phyloP scores from a whole-genome alignment of 2,113 vertebrate genomes.

The Eptatretus burgeri region DNA sequence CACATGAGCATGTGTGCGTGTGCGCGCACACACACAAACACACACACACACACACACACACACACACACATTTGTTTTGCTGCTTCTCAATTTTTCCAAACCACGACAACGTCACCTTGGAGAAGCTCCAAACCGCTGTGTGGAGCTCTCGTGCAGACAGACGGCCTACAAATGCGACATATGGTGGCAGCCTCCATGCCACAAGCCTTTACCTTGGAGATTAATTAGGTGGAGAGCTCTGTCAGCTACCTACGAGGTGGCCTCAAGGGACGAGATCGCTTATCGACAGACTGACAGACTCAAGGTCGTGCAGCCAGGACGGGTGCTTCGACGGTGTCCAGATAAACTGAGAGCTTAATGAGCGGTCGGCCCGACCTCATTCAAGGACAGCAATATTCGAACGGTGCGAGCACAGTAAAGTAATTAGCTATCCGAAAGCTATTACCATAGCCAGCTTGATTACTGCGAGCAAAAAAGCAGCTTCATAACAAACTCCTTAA shows the following conservation, averaged over 20 bases:
- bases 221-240: conserved; percentile 6
- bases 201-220: conserved; percentile 5
- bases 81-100: too few relatives aligned
- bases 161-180: conserved; percentile 3
- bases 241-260: conserved; percentile 5
- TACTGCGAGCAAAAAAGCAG: conserved; percentile 1
- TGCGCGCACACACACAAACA: too few relatives aligned
- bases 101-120: too few relatives aligned
- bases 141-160: neutral
- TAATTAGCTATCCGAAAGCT: conserved; percentile 5
- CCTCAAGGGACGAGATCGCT: conserved; percentile 4
- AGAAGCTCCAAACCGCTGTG: neutral
- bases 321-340: conserved; percentile 3
- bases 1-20: too few relatives aligned
- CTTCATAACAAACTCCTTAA: too few relatives aligned
- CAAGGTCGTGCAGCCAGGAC: conserved; percentile 4
- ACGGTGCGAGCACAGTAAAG: neutral
- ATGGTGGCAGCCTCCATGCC: neutral
- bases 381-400: conserved; percentile 6
- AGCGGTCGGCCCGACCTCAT: neutral
- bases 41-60: too few relatives aligned
- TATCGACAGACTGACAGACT: conserved; percentile 7
- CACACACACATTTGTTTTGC: too few relatives aligned
- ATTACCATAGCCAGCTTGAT: conserved; percentile 1
- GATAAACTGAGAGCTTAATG: conserved; percentile 5